These are phyloP conservation scores for Terrapene triunguis DNA, from an alignment of 2,113 vertebrate species.

Conservation along the genomic window DNA sequence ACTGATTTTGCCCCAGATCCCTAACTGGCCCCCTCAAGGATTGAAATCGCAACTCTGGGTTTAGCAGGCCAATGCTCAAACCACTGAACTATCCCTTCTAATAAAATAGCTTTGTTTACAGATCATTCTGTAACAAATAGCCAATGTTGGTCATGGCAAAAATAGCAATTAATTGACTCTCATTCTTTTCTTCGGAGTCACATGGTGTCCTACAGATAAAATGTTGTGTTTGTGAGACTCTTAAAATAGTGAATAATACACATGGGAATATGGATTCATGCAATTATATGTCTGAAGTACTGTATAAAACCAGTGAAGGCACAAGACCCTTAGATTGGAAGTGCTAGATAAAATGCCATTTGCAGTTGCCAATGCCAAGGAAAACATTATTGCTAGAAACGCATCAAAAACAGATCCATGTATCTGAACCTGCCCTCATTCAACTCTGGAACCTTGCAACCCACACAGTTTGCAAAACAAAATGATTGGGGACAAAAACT, in stretches of 20 bases:
- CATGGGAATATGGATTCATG: constrained; percentile 38
- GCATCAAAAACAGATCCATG: neutral
- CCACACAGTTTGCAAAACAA: neutral
- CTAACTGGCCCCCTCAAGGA: too few relatives aligned
- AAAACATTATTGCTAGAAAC: constrained; percentile 16
- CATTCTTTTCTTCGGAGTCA: constrained; percentile 21
- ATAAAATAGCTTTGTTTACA: constrained; percentile 58
- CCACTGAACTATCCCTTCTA: neutral
- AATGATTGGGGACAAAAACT: neutral
- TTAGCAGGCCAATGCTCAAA: too few relatives aligned
- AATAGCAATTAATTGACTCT: constrained; percentile 63
- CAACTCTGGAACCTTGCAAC: too few relatives aligned
- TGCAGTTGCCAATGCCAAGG: neutral
- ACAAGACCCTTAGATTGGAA: constrained; percentile 28
- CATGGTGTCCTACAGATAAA: constrained; percentile 13
- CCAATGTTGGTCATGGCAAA: neutral
- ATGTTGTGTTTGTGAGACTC: constrained; percentile 30
- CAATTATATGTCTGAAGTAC: constrained; percentile 50
- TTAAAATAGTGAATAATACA: constrained; percentile 56
- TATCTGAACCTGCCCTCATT: neutral
- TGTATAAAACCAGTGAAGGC: constrained; percentile 42
- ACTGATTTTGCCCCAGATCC: too few relatives aligned
- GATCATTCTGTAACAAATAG: constrained; percentile 13
- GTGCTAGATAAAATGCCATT: constrained; percentile 48
- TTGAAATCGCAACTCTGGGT: too few relatives aligned